Conservation (phyloP, 2,113 vertebrate species). For the Brachyistius frenatus region DNA sequence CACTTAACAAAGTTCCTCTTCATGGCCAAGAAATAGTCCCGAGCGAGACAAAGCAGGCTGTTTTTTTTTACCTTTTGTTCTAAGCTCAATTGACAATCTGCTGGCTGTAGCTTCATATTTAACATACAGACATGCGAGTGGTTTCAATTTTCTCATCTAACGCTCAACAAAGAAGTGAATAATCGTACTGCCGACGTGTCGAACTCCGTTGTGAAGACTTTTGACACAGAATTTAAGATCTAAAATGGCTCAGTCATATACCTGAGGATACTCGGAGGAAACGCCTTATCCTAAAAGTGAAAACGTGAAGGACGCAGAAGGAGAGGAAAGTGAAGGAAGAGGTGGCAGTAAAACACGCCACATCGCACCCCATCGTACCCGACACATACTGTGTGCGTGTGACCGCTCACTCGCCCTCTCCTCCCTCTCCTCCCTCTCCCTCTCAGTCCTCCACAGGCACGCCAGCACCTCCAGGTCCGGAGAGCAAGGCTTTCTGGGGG, state of each 20-base stretch:
- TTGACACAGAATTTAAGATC: not conserved
- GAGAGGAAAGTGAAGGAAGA: constrained; percentile 46
- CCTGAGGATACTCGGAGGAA: not conserved
- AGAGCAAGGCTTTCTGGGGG: constrained; percentile 76
- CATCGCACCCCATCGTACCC: constrained; percentile 47
- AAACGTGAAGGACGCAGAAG: constrained; percentile 1
- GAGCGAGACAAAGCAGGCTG: too few relatives aligned
- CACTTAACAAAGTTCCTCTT: too few relatives aligned
- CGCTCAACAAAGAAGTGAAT: not conserved
- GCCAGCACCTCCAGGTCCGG: constrained; percentile 76
- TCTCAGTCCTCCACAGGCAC: constrained; percentile 63
- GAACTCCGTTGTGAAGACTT: not conserved
- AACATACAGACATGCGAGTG: not conserved
- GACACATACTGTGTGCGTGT: constrained; percentile 70
- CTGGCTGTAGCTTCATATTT: not conserved
- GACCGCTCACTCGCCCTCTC: constrained; percentile 68
- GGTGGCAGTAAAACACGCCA: constrained; percentile 53
- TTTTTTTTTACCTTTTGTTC: too few relatives aligned
- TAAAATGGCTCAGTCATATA: not conserved
- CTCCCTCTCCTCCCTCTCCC: constrained; percentile 34
- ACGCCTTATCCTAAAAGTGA: constrained; percentile 15
- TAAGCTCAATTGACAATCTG: too few relatives aligned
- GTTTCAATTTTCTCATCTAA: not conserved
- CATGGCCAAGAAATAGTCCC: too few relatives aligned
- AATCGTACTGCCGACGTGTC: not conserved